Percentiles rank a stretch among this genome's conserved stretches.
Evolutionary conservation across 2,113 vertebrate species (phyloP).

Genomic region (Leptocoma aspasia): DNA sequence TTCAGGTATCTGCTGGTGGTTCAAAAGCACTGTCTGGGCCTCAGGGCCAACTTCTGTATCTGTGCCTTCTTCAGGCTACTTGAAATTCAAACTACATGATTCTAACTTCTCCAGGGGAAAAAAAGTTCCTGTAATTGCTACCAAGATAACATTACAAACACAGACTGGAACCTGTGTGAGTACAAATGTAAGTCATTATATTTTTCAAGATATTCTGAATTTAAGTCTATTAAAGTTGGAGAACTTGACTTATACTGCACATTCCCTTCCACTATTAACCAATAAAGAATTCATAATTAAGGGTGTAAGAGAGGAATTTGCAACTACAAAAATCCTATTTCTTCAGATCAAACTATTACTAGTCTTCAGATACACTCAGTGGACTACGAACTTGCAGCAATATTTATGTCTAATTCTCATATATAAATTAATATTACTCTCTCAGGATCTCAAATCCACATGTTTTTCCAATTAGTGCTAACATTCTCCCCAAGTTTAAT

Average conservation of each 20-base stretch:
- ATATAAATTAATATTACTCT: not conserved
- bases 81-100: not conserved
- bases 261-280: not conserved
- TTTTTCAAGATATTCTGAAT: not conserved
- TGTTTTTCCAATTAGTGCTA: slow-evolving; percentile 16
- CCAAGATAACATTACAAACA: not conserved
- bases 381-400: not conserved
- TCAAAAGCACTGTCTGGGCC: not conserved
- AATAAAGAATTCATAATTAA: not conserved
- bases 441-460: not conserved
- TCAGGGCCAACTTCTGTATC: not conserved
- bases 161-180: not conserved
- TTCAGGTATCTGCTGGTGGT: not conserved
- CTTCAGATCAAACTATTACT: not conserved
- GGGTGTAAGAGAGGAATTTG: not conserved
- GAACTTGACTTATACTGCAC: not conserved
- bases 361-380: not conserved
- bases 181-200: not conserved
- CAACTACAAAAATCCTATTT: not conserved
- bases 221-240: not conserved
- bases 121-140: not conserved
- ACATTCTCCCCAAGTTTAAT: not conserved
- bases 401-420: not conserved
- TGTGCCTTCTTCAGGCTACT: not conserved
- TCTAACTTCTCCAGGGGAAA: not conserved